These are phyloP conservation scores for Crossaster papposus DNA, from an alignment of 53 echinoderm and acorn worm genomes.

Conservation along the genomic window DNA sequence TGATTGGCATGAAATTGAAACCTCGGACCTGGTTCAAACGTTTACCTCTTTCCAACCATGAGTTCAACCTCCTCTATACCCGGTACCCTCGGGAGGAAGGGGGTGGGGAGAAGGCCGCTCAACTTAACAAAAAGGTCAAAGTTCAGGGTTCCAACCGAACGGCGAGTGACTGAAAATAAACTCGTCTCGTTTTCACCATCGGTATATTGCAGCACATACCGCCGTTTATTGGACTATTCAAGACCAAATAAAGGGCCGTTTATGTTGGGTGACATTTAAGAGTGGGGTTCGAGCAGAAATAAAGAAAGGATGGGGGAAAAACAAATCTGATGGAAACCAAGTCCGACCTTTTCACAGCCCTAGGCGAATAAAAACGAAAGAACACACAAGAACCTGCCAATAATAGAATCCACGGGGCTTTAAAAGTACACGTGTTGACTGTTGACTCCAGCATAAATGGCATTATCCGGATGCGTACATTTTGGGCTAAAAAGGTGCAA, in stretches of 20 bases:
- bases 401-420: conserved; percentile 37
- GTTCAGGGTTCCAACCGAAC: not conserved
- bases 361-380: conserved; percentile 27
- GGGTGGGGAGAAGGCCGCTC: not conserved
- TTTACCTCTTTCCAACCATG: not conserved
- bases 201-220: not conserved
- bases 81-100: not conserved
- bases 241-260: not conserved
- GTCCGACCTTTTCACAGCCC: conserved; percentile 58
- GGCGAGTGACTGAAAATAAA: too few species aligned
- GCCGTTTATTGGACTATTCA: not conserved
- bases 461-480: conserved; percentile 57
- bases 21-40: not conserved
- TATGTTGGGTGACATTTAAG: conserved; percentile 49
- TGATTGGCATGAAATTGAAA: not conserved
- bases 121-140: not conserved
- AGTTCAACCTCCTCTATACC: not conserved
- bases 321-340: conserved; percentile 53
- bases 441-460: conserved; percentile 61
- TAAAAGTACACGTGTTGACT: conserved; percentile 63
- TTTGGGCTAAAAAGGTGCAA: conserved; percentile 63
- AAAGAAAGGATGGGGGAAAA: conserved; percentile 23
- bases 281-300: conserved; percentile 12
- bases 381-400: conserved; percentile 24
- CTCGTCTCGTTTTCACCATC: not conserved